These are phyloP conservation scores for Laterallus jamaicensis DNA, from an alignment of 2,113 vertebrate genomes.

Conservation along the genomic window DNA sequence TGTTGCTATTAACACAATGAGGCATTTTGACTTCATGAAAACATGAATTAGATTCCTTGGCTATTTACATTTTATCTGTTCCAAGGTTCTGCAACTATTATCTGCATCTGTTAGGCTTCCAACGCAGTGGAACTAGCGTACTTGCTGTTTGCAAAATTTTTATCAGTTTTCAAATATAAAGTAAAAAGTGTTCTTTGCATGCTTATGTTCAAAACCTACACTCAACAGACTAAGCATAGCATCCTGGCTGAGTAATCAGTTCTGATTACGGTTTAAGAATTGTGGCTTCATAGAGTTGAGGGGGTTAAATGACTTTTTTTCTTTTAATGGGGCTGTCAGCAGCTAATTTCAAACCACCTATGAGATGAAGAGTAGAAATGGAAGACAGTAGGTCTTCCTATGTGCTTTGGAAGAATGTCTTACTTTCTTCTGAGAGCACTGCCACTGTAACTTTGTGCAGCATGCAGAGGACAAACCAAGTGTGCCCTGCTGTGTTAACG, in stretches of 20 bases:
- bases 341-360: slow-evolving; percentile 45
- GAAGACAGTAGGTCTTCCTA: background rate
- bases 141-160: background rate
- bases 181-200: background rate
- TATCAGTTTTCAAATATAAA: background rate
- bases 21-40: background rate
- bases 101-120: background rate
- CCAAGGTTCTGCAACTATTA: background rate
- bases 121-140: background rate
- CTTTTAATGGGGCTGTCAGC: slow-evolving; percentile 39
- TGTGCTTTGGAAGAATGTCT: background rate
- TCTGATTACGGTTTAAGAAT: background rate
- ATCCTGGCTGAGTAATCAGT: background rate
- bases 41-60: background rate
- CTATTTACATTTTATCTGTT: background rate
- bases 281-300: slow-evolving; percentile 18
- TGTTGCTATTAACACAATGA: background rate
- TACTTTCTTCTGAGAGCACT: slow-evolving; percentile 19
- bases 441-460: background rate
- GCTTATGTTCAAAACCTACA: background rate
- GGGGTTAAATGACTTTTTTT: slow-evolving; percentile 53
- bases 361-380: slow-evolving; percentile 5
- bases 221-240: background rate
- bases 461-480: background rate
- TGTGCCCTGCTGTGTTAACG: background rate